A percentile compares a stretch with the other conserved stretches of the same genome.
Conservation (phyloP, 2,797 vertebrate species). For the Tachyglossus aculeatus region DNA sequence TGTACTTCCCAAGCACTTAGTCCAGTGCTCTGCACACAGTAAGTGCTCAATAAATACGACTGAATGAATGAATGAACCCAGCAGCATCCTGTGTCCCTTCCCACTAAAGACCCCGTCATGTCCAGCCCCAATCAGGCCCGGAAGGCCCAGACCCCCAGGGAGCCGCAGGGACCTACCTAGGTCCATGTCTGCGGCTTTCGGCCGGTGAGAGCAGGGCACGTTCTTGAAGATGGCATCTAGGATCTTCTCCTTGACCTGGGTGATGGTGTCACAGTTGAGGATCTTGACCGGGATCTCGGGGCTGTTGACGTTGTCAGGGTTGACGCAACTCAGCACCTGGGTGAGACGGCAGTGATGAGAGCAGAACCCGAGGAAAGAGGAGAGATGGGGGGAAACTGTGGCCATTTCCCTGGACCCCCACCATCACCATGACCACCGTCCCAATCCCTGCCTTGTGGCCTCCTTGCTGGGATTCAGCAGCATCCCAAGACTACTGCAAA, state of each 20-base stretch:
- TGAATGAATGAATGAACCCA: too few relatives aligned
- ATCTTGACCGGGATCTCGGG: conserved; percentile 94
- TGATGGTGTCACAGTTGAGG: conserved; percentile 96
- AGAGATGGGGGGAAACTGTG: accelerated
- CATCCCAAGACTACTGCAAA: too few relatives aligned
- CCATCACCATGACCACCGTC: too few relatives aligned
- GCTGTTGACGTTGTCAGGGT: conserved; percentile 93
- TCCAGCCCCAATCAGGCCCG: too few relatives aligned
- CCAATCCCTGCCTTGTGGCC: too few relatives aligned
- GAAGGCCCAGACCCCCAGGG: accelerated
- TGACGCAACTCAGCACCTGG: conserved; percentile 95
- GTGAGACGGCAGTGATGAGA: neutral
- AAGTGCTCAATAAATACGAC: too few relatives aligned
- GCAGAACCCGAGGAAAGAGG: too few relatives aligned
- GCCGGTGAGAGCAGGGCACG: conserved; percentile 91
- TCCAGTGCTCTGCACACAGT: too few relatives aligned
- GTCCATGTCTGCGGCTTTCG: conserved; percentile 97
- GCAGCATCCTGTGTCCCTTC: too few relatives aligned
- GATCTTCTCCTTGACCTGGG: conserved; percentile 97
- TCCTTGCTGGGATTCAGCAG: too few relatives aligned
- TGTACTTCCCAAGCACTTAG: too few relatives aligned
- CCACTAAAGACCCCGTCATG: too few relatives aligned
- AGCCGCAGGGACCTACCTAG: conserved; percentile 80
- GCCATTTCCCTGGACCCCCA: neutral
- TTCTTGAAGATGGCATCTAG: conserved; percentile 98